Base-by-base conservation (phyloP, 2,797 vertebrate genomes). In the Microctenopoma steveboyesi region DNA sequence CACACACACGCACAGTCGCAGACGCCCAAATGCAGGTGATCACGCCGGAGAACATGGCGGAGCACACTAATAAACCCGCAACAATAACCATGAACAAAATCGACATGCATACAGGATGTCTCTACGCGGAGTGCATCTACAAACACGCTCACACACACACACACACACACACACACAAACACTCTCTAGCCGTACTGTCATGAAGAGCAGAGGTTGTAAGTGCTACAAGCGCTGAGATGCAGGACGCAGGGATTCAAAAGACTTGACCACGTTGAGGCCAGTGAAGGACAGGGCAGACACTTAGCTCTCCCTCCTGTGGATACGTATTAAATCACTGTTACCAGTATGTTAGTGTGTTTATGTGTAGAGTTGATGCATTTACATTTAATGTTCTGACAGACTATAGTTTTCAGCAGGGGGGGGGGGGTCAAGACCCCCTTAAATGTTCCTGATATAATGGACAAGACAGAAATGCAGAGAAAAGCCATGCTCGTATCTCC, bases 61-160 rank as follows among this genome's bases (percentile, higher is more conserved):
- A 90, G 86, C 82, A 85, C 75, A 82, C 86, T 89, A 90, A 88
- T 89, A 88, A 84, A 86, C 80, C 75, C 61, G 66, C 70, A 81
- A 87, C 85, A 88, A 88, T 86, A 87, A 90, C 79, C 75, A 74
- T 64, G 81, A 89, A 79, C 86, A 86, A 79, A 82, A 91, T 72
- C 42, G 64, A 83, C 86, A 85, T 76, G 86, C 85, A 83, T 70
- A 87, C 82, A 76, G 55, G 74, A 84, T 75, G 72, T 84, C 81
- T 75, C 70, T 79, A 85, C 13, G 69, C 68, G 50, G 55, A 66
- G 69, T 53, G 81, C 71, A 77, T 80, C 39, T 49, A 68, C 72
- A 81, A 71, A 80, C 76, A 81, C 68, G 60, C 46, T 55, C 52
- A 65, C 56, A 58, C 46, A 50, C 22, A 35, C 47, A 61, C 22